These are phyloP conservation scores for Priocnemis perturbator DNA, from an alignment of 2,888 invertebrate genomes.

Conservation along the genomic window DNA sequence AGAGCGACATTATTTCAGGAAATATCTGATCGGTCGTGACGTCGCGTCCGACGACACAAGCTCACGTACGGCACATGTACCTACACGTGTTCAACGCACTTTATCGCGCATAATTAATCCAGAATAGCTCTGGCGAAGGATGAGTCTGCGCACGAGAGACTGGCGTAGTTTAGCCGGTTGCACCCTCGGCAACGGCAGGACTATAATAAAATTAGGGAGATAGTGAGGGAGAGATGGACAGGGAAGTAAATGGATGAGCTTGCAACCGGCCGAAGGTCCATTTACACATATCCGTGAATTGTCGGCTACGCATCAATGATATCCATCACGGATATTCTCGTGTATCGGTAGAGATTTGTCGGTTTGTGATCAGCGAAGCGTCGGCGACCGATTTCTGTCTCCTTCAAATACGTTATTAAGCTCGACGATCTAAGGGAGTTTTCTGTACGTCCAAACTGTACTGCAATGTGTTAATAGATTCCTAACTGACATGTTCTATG, in stretches of 20 bases:
- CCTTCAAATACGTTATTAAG: too few relatives aligned
- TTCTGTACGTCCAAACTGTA: too few relatives aligned
- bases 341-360: too few relatives aligned
- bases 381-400: too few relatives aligned
- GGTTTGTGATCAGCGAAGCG: too few relatives aligned
- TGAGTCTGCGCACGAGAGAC: constrained; percentile 45
- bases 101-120: constrained; percentile 64
- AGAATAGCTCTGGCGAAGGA: constrained; percentile 48
- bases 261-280: constrained; percentile 32
- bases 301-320: too few relatives aligned
- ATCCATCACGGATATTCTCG: too few relatives aligned
- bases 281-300: too few relatives aligned
- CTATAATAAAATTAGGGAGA: not conserved
- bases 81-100: constrained; percentile 68
- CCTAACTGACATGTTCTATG: too few relatives aligned
- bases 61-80: constrained; percentile 53
- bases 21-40: constrained; percentile 60
- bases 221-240: not conserved
- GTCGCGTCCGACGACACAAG: constrained; percentile 50
- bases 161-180: constrained; percentile 7
- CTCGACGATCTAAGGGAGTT: too few relatives aligned
- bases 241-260: not conserved
- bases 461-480: too few relatives aligned
- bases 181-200: not conserved
- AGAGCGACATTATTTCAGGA: constrained; percentile 58